Base-by-base conservation (phyloP, 2,888 invertebrate genomes). In the Meteorus colon region DNA sequence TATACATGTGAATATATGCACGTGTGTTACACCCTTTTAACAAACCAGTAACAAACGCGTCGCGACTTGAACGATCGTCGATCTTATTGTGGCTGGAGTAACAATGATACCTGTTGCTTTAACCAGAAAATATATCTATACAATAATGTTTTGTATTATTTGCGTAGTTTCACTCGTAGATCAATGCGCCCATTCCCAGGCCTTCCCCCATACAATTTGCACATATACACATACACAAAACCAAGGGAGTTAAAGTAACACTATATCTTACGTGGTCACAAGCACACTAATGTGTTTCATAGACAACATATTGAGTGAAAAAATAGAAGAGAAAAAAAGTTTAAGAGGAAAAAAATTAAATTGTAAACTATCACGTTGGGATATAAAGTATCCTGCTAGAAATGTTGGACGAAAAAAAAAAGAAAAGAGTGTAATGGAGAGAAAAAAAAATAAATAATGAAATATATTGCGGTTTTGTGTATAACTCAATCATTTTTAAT, bases 241-340 rank as follows among this genome's bases (percentile, higher is more conserved):
- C 10, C 55, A 55, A 55, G 55, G 55, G 55, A 19, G 19, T 8
- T 19, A 24, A 55, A 19, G 71, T 62, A 63, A 72, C 24, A 48
- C 19, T 48, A 63, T 72, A 48, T 62, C 63, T 34, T 29, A 48
- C n/a, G 63, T 48, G 63, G 63, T 72, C 29, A n/a, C 45, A 48
- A 27, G 19, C 16, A 60, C 37, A 59, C n/a, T n/a, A n/a, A 70
- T 37, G 24, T 31, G 69, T 12, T 19, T 55, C 24, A 51, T 14
- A 70, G 51, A 34, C 31, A 29, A 59, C 31, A 59, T 51, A 70
- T 31, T 51, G 19, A 51, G 12, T 55, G 14, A 4, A 24, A 51
- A n/a, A 2, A n/a, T n/a, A n/a, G n/a, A 4, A 65, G 34, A 6
- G 34, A 34, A 34, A 34, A 34, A 34, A 34, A 34, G 4, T 4